These are phyloP conservation scores for Coracias cyanogaster DNA, from an alignment of 2,797 vertebrate genomes.

Conservation along the genomic window DNA sequence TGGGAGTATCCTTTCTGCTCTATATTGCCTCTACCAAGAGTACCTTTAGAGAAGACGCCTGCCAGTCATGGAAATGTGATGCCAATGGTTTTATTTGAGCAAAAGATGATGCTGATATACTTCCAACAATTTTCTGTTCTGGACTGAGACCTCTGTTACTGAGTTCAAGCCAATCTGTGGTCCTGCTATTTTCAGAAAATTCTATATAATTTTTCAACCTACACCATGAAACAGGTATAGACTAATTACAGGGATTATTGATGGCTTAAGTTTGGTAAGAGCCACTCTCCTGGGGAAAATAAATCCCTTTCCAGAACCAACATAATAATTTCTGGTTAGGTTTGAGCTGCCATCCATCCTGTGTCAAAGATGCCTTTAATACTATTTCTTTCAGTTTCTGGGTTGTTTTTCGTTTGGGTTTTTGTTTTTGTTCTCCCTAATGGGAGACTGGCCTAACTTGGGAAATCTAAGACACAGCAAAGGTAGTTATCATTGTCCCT, in stretches of 20 bases:
- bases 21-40: not conserved
- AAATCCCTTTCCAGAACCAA: conserved; percentile 10
- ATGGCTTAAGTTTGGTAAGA: not conserved
- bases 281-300: conserved; percentile 6
- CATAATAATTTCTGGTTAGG: not conserved
- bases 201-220: conserved; percentile 23
- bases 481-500: not conserved
- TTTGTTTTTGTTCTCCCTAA: not conserved
- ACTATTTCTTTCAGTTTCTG: not conserved
- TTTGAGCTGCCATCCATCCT: conserved; percentile 18
- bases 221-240: conserved; percentile 32
- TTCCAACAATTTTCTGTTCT: not conserved
- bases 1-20: not conserved
- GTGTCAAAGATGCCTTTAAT: conserved; percentile 2
- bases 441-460: not conserved
- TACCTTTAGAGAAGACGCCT: not conserved
- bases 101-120: not conserved
- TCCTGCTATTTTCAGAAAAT: not conserved
- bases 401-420: not conserved
- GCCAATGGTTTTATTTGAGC: not conserved
- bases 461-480: not conserved
- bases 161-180: not conserved
- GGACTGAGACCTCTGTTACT: not conserved
- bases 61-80: not conserved
- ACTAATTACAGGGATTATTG: conserved; percentile 53